Conservation (phyloP, 2,797 vertebrate genomes). For the Apogon hyalosoma region DNA sequence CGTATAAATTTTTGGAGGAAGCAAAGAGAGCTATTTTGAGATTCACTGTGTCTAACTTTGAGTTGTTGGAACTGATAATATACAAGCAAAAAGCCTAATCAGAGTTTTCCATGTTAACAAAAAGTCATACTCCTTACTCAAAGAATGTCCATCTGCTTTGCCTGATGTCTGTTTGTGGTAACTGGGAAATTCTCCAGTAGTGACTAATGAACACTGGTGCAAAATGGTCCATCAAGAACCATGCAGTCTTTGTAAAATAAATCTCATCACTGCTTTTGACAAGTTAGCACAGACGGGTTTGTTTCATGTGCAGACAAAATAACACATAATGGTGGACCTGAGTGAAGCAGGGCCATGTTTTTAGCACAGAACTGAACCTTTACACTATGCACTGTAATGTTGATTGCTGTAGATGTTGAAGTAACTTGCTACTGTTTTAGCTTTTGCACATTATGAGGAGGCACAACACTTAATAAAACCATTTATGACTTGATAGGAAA, state of each 20-base stretch:
- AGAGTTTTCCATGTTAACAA: not conserved
- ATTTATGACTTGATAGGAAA: not conserved
- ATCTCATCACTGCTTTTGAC: conserved; percentile 1
- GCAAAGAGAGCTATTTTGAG: too few species aligned
- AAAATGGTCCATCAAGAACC: not conserved
- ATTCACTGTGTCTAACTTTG: too few species aligned
- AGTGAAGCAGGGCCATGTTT: too few species aligned
- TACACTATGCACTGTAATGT: not conserved
- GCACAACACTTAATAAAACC: too few species aligned
- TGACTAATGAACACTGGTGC: not conserved
- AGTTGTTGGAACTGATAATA: too few species aligned
- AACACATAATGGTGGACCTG: too few species aligned
- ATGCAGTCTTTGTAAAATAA: not conserved
- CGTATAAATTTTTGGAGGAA: too few species aligned
- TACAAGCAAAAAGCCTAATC: too few species aligned
- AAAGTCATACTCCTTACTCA: not conserved
- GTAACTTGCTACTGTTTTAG: not conserved
- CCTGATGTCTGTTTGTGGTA: not conserved
- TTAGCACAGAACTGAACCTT: too few species aligned
- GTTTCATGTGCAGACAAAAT: too few species aligned
- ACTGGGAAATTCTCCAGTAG: not conserved
- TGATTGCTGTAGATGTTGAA: conserved; percentile 4
- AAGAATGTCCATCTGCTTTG: not conserved
- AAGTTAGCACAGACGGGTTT: too few species aligned
- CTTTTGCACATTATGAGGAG: not conserved